phyloP scores from a whole-genome alignment of 1,140 invertebrate genomes.

The Caenorhabditis tropicalis region DNA sequence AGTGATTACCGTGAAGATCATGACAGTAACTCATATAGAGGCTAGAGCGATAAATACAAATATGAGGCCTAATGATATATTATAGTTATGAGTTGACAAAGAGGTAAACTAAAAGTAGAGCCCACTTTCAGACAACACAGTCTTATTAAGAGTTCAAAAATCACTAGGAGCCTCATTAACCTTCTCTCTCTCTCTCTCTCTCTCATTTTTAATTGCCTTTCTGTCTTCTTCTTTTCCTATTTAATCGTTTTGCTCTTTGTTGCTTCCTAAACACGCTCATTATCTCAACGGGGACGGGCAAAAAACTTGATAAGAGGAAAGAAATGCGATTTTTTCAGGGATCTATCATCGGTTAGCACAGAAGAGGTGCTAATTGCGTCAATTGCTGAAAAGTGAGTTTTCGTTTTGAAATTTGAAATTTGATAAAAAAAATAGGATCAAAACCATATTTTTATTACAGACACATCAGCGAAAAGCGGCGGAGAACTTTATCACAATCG shows the following conservation, averaged over 20 bases:
- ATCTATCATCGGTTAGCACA: slow-evolving; percentile 31
- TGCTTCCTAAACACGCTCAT: too few species aligned
- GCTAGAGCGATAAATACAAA: too few species aligned
- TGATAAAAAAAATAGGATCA: neutral
- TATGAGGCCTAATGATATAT: too few species aligned
- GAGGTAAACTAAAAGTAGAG: too few species aligned
- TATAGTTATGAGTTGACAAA: too few species aligned
- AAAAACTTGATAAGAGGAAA: neutral
- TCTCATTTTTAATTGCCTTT: neutral
- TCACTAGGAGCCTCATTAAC: too few species aligned
- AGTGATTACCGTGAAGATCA: too few species aligned
- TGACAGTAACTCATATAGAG: too few species aligned
- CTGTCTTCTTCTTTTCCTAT: neutral
- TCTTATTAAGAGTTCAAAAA: too few species aligned
- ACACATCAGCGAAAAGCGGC: slow-evolving; percentile 46
- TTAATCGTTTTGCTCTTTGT: neutral
- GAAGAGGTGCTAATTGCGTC: neutral
- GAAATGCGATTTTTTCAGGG: slow-evolving; percentile 2
- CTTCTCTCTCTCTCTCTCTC: neutral
- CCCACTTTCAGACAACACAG: too few species aligned
- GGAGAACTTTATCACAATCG: slow-evolving; percentile 33
- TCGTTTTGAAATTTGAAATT: neutral
- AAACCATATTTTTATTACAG: neutral
- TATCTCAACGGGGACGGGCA: neutral
- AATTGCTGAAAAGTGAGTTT: neutral